These are phyloP conservation scores for Ranitomeya variabilis DNA, from an alignment of 2,113 vertebrate species.

Conservation along the genomic window DNA sequence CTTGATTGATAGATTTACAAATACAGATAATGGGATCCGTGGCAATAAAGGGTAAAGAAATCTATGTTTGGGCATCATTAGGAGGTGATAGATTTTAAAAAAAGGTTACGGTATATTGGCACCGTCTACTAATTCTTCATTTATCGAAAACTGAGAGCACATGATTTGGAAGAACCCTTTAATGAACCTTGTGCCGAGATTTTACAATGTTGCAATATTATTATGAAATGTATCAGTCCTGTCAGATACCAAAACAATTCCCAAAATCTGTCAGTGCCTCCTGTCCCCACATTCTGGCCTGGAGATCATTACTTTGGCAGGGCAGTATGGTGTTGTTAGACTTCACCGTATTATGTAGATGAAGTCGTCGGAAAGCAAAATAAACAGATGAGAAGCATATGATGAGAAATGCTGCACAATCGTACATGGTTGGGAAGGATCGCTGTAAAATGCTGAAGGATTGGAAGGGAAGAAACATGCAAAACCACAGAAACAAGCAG, in stretches of 20 bases:
- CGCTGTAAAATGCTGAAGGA: neutral
- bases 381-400: slow-evolving; percentile 36
- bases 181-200: neutral
- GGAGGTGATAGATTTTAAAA: too few species aligned
- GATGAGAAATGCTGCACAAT: neutral
- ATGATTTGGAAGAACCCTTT: neutral
- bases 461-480: too few species aligned
- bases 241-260: slow-evolving; percentile 14
- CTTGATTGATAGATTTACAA: too few species aligned
- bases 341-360: slow-evolving; percentile 22
- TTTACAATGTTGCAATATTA: neutral
- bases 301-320: slow-evolving; percentile 1
- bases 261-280: neutral
- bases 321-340: slow-evolving; percentile 18
- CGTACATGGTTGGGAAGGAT: neutral
- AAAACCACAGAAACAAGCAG: neutral
- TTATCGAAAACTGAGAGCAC: too few species aligned
- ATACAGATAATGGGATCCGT: too few species aligned
- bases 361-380: slow-evolving; percentile 16
- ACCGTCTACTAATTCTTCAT: too few species aligned
- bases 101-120: too few species aligned
- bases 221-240: neutral
- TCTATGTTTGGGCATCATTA: too few species aligned
- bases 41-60: too few species aligned
- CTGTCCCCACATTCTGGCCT: slow-evolving; percentile 7